Evolutionary conservation across 2,113 vertebrate species (phyloP).

Genomic region (Gnathonemus longibarbis): DNA sequence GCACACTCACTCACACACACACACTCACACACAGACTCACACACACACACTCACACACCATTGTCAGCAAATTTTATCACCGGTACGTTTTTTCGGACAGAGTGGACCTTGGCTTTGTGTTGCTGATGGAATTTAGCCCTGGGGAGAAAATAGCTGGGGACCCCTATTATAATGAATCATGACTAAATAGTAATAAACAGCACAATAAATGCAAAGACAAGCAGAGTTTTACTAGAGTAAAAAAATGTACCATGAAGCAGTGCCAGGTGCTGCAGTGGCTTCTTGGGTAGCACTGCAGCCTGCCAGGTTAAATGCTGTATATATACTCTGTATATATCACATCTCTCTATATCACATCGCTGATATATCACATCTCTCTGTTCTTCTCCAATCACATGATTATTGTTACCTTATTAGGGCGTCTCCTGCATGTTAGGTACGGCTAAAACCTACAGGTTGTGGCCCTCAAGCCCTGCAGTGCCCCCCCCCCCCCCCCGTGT

Average conservation of each 20-base stretch:
- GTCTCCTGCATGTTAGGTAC: not conserved
- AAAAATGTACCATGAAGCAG: not conserved
- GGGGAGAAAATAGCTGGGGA: not conserved
- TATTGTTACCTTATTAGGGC: not conserved
- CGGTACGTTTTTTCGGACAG: not conserved
- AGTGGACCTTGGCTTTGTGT: not conserved
- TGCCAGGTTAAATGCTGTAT: not conserved
- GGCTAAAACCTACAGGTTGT: not conserved
- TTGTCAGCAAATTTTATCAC: not conserved
- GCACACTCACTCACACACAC: no score
- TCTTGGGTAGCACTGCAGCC: not conserved
- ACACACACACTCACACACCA: not conserved
- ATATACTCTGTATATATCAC: not conserved
- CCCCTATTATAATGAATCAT: not conserved
- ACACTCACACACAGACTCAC: not conserved
- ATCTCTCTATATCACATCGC: not conserved
- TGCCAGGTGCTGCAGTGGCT: not conserved
- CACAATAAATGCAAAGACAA: not conserved
- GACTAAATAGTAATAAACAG: not conserved
- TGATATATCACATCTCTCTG: not conserved
- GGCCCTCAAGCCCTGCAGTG: not conserved
- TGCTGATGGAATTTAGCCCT: not conserved
- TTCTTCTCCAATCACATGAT: not conserved
- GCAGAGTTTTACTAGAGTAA: not conserved
- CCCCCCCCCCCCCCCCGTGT: slow-evolving; percentile 37